Percentiles rank a stretch among this genome's conserved stretches.
Evolutionary conservation across 2,888 invertebrate species (phyloP).

Genomic region (Melinopterus prodromus): DNA sequence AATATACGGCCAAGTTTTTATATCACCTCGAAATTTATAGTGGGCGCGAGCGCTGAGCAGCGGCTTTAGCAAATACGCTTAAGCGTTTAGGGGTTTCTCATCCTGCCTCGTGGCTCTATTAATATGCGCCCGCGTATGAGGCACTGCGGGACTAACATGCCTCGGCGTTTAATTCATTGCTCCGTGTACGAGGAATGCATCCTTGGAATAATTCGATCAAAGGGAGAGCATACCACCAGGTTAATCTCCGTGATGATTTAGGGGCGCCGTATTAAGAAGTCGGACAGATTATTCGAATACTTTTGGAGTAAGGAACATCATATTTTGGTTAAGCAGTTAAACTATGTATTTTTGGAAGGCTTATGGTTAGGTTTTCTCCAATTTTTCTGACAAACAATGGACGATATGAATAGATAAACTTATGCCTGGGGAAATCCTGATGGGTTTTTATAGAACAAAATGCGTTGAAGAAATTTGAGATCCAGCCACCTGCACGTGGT

Average conservation of each 20-base stretch:
- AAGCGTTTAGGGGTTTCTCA: slow-evolving; percentile 42
- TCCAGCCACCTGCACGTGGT: too few species aligned
- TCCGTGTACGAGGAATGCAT: slow-evolving; percentile 48
- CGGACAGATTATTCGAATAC: not conserved
- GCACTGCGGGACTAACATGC: slow-evolving; percentile 56
- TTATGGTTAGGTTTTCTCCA: too few species aligned
- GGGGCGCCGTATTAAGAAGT: not conserved
- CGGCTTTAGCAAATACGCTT: slow-evolving; percentile 50
- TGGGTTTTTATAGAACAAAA: too few species aligned
- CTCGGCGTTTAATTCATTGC: slow-evolving; percentile 46
- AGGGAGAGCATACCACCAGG: slow-evolving; percentile 4
- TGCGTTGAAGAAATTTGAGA: too few species aligned
- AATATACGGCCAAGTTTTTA: slow-evolving; percentile 44
- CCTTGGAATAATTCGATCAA: slow-evolving; percentile 22
- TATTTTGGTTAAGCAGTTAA: not conserved
- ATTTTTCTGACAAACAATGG: too few species aligned
- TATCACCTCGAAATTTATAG: slow-evolving; percentile 42
- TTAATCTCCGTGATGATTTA: not conserved
- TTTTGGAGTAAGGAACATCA: not conserved
- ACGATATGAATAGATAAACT: too few species aligned
- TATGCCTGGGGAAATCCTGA: too few species aligned
- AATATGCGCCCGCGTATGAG: slow-evolving; percentile 23
- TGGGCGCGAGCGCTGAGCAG: slow-evolving; percentile 15
- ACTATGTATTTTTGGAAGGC: not conserved
- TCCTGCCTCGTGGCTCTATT: slow-evolving; percentile 21